A percentile compares a stretch with the other conserved stretches of the same genome.
Evolutionary conservation across 2,113 vertebrate species (phyloP).

Genomic region (Trichomycterus rosablanca): DNA sequence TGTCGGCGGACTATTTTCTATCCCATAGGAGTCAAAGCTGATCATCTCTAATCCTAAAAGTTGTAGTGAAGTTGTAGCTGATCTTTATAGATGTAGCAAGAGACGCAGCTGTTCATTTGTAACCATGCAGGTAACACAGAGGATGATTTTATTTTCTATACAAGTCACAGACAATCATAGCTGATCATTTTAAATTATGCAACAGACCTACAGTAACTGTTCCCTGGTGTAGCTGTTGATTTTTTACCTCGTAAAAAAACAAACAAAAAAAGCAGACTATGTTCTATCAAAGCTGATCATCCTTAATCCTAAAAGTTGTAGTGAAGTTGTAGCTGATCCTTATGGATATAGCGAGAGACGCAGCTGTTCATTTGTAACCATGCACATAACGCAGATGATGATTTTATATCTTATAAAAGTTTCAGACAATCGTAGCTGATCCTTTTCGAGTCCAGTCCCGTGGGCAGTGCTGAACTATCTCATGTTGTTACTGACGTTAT

Average conservation of each 20-base stretch:
- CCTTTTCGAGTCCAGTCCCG: too few relatives aligned
- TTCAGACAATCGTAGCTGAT: neutral
- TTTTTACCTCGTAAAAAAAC: too few relatives aligned
- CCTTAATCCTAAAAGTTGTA: too few relatives aligned
- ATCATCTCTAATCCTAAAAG: neutral
- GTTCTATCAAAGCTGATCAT: neutral
- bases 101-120: too few relatives aligned
- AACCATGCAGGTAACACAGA: neutral
- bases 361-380: too few relatives aligned
- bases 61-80: neutral
- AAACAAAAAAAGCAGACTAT: neutral
- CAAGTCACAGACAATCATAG: neutral
- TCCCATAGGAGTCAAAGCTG: neutral
- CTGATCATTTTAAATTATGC: neutral
- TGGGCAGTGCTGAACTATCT: conserved; percentile 20
- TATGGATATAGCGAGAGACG: too few relatives aligned
- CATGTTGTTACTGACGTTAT: conserved; percentile 15
- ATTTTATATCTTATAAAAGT: neutral
- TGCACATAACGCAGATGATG: neutral
- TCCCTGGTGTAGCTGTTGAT: neutral
- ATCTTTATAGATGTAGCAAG: too few relatives aligned
- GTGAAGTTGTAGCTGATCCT: too few relatives aligned
- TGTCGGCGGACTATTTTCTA: neutral
- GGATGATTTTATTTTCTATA: neutral
- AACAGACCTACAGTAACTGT: neutral